Percentiles rank a stretch among this genome's conserved stretches.
Conservation (phyloP, 2,888 invertebrate species). For the Ophion slaviceki region DNA sequence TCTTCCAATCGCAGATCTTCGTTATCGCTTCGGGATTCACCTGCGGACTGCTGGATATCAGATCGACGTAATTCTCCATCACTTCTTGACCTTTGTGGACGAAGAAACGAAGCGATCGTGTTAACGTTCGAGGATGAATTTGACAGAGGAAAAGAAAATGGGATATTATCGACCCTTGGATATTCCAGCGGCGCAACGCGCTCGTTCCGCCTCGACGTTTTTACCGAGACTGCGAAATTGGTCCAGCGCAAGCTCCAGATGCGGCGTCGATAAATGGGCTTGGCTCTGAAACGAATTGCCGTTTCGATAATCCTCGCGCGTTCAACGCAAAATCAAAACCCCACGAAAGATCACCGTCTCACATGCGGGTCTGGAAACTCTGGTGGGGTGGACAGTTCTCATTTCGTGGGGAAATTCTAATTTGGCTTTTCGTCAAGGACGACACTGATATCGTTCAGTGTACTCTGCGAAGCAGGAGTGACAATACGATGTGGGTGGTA, state of each 20-base stretch:
- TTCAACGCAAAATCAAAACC: neutral
- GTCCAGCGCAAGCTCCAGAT: conserved; percentile 72
- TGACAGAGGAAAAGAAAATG: neutral
- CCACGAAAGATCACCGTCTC: neutral
- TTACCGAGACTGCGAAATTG: conserved; percentile 69
- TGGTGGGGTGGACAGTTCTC: neutral
- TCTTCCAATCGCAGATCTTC: conserved; percentile 85
- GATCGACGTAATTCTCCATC: conserved; percentile 83
- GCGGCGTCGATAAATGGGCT: conserved; percentile 70
- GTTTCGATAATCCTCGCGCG: neutral
- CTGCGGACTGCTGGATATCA: conserved; percentile 81
- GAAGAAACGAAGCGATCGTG: neutral
- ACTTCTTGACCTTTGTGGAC: conserved; percentile 84
- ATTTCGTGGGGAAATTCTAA: neutral
- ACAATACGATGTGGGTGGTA: too few species aligned
- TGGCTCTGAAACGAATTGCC: conserved; percentile 66
- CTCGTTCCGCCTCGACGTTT: conserved; percentile 70
- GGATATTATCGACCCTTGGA: conserved; percentile 73
- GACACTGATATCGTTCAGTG: too few species aligned
- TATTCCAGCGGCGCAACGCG: conserved; percentile 74
- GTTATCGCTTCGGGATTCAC: conserved; percentile 81
- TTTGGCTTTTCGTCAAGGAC: neutral
- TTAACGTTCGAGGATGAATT: neutral
- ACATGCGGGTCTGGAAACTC: neutral
- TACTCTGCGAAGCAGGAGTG: too few species aligned